Evolutionary conservation across 2,113 vertebrate species (phyloP).

Genomic region (Eubucco bourcierii): DNA sequence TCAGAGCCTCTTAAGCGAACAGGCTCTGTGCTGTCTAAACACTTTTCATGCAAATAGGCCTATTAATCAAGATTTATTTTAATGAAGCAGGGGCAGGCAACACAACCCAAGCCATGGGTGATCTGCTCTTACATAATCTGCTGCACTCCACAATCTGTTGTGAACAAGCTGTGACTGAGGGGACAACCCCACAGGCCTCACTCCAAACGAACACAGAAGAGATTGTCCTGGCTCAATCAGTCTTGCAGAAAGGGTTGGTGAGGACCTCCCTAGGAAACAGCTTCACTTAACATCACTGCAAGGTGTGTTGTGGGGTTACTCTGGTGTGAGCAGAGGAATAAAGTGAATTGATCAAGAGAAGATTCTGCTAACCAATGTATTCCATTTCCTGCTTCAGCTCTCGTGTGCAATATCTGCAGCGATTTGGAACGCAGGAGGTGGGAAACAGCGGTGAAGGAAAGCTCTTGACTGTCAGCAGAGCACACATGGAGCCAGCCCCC

Average conservation of each 20-base stretch:
- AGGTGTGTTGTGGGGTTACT: background rate
- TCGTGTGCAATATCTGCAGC: background rate
- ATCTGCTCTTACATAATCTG: background rate
- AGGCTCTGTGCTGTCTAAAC: background rate
- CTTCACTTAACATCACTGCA: background rate
- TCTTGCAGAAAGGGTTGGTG: background rate
- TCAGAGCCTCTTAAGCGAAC: constrained; percentile 8
- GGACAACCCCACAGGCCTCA: background rate
- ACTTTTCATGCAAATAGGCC: constrained; percentile 3
- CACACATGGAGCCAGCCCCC: background rate
- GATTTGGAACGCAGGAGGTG: background rate
- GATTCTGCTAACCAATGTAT: background rate
- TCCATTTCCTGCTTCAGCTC: background rate
- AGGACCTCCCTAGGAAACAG: background rate
- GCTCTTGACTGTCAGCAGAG: background rate
- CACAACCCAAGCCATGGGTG: background rate
- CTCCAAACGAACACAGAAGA: background rate
- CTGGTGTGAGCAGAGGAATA: background rate
- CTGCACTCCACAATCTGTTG: background rate
- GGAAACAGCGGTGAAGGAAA: background rate
- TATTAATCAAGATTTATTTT: constrained; percentile 56
- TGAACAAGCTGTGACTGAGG: background rate
- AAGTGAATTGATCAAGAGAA: background rate
- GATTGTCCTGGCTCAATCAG: background rate
- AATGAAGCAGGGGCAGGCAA: background rate